These are phyloP conservation scores for Sorex araneus DNA, from an alignment of 2,113 vertebrate genomes.

Conservation along the genomic window DNA sequence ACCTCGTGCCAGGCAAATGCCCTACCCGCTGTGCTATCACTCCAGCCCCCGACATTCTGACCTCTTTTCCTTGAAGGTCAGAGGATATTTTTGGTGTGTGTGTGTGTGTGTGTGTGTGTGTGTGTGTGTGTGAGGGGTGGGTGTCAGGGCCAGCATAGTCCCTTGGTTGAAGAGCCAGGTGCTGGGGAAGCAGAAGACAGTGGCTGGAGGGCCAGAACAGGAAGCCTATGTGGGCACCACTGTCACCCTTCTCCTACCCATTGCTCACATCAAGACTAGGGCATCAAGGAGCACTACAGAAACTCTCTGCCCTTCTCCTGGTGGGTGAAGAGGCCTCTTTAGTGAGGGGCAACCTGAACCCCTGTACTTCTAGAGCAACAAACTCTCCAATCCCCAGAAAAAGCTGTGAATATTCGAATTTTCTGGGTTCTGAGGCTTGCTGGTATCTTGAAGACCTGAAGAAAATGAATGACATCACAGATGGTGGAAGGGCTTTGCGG, in stretches of 20 bases:
- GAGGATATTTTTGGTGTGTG: not conserved
- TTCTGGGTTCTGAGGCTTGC: not conserved
- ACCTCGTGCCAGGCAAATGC: too few relatives aligned
- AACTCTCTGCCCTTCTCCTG: not conserved
- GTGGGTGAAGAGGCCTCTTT: not conserved
- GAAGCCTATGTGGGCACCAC: not conserved
- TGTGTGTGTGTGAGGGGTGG: not conserved
- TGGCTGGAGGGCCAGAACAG: not conserved
- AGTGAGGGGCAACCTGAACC: not conserved
- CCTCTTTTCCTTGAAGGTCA: not conserved
- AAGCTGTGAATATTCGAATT: not conserved
- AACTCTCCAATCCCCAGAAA: not conserved
- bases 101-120: not conserved
- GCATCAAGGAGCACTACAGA: fast-evolving
- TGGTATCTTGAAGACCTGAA: not conserved
- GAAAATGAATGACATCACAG: not conserved
- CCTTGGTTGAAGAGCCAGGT: not conserved
- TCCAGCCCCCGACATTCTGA: too few relatives aligned
- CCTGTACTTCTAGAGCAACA: not conserved
- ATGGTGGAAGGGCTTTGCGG: not conserved
- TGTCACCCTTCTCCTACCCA: fast-evolving
- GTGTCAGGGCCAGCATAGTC: too few relatives aligned
- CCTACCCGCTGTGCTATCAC: too few relatives aligned
- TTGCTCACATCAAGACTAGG: not conserved
- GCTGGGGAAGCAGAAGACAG: not conserved